A percentile compares a stretch with the other conserved stretches of the same genome.
Conservation (phyloP, 64 coral and sea anemone genomes). For the Actinia tenebrosa region DNA sequence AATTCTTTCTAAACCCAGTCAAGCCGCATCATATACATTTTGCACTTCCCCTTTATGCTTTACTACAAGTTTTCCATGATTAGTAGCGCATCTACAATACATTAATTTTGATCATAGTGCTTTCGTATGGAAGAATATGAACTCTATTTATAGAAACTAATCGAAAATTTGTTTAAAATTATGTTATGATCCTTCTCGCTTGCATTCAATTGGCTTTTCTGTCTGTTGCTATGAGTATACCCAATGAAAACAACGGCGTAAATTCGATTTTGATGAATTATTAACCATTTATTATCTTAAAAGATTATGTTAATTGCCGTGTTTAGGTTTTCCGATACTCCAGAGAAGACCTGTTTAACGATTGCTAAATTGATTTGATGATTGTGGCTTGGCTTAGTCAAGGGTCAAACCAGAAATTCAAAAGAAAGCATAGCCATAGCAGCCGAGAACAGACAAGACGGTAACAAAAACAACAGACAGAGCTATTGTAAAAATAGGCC, state of each 20-base stretch:
- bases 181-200: no score
- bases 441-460: background rate
- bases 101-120: background rate
- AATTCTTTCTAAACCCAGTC: background rate
- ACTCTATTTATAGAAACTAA: no score
- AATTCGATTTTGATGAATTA: slow-evolving; percentile 3
- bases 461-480: background rate
- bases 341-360: background rate
- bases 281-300: slow-evolving; percentile 1
- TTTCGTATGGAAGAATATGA: no score
- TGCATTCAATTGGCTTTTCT: background rate
- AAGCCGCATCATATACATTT: background rate
- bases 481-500: background rate
- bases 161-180: no score
- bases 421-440: slow-evolving; percentile 1
- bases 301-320: background rate
- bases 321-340: slow-evolving; percentile 6
- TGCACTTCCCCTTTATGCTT: background rate
- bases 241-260: background rate
- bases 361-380: background rate
- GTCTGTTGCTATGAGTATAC: background rate
- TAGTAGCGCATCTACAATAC: background rate
- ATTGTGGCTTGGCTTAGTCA: background rate
- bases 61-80: no score
- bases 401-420: slow-evolving; percentile 6